These are phyloP conservation scores for Stenichneumon culpator DNA, from an alignment of 2,888 invertebrate genomes.

Conservation along the genomic window DNA sequence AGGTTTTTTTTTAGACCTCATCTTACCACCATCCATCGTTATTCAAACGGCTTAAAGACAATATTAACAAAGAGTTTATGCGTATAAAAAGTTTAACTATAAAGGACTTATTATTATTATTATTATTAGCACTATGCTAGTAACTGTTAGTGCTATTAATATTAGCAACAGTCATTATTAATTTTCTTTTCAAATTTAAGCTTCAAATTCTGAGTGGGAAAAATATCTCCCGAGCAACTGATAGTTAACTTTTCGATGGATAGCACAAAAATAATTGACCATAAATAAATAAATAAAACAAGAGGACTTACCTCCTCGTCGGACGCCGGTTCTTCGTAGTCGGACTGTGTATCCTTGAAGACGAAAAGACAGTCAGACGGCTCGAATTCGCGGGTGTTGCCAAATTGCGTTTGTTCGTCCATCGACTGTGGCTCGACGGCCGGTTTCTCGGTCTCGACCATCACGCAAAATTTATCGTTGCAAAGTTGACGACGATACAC, in stretches of 20 bases:
- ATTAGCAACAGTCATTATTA: too few species aligned
- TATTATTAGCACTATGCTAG: too few species aligned
- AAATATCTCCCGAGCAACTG: neutral
- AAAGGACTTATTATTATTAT: too few species aligned
- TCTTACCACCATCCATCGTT: too few species aligned
- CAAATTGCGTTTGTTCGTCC: slow-evolving; percentile 83
- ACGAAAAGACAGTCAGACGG: slow-evolving; percentile 83
- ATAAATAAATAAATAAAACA: neutral
- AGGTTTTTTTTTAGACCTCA: too few species aligned
- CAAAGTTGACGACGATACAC: slow-evolving; percentile 19
- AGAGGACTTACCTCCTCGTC: slow-evolving; percentile 79
- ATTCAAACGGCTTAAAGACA: too few species aligned
- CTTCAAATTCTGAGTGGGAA: neutral
- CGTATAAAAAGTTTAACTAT: too few species aligned
- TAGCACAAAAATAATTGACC: neutral
- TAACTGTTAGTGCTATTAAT: too few species aligned
- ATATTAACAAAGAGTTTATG: too few species aligned
- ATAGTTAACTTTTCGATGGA: neutral
- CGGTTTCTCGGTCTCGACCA: slow-evolving; percentile 77
- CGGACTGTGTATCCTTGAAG: slow-evolving; percentile 82
- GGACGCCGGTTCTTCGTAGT: slow-evolving; percentile 82
- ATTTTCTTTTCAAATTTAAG: neutral
- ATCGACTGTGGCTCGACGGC: slow-evolving; percentile 41
- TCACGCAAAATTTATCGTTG: slow-evolving; percentile 67
- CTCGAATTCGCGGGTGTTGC: slow-evolving; percentile 80